Evolutionary conservation across 2,797 vertebrate genomes (phyloP).

Genomic region (Dicrostonyx torquatus): DNA sequence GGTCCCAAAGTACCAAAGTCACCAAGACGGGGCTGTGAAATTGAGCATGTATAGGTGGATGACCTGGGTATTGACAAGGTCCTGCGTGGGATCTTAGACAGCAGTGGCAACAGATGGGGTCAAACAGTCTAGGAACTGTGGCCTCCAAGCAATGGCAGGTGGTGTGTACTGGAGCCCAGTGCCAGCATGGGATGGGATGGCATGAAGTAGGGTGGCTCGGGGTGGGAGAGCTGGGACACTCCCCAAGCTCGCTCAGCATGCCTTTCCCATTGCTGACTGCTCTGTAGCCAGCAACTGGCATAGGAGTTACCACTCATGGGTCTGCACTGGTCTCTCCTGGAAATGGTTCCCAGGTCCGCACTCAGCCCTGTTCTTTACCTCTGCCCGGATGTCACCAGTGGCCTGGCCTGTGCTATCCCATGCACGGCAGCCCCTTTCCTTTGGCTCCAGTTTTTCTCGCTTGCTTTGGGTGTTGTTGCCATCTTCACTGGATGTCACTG

Average conservation of each 20-base stretch:
- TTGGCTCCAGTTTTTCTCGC: neutral
- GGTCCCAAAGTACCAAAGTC: fast-evolving
- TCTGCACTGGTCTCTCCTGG: neutral
- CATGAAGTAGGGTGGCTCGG: neutral
- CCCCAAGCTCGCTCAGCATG: fast-evolving
- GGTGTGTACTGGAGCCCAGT: neutral
- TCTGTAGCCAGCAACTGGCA: neutral
- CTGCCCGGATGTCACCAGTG: neutral
- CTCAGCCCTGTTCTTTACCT: fast-evolving
- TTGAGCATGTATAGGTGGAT: neutral
- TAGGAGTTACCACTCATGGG: fast-evolving
- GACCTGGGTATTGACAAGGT: fast-evolving
- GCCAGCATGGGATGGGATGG: neutral
- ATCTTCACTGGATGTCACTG: fast-evolving
- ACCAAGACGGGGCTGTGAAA: neutral
- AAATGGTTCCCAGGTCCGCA: fast-evolving
- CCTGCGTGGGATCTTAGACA: fast-evolving
- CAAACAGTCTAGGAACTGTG: neutral
- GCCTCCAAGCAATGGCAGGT: neutral
- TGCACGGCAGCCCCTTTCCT: fast-evolving
- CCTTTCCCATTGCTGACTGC: neutral
- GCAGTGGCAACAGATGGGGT: fast-evolving
- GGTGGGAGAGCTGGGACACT: neutral
- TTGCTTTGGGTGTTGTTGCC: neutral
- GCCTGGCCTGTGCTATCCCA: neutral